Evolutionary conservation across 2,888 invertebrate genomes (phyloP), one percentile per base, ranked within the genome.

Genomic region (Melipona bicolor): DNA sequence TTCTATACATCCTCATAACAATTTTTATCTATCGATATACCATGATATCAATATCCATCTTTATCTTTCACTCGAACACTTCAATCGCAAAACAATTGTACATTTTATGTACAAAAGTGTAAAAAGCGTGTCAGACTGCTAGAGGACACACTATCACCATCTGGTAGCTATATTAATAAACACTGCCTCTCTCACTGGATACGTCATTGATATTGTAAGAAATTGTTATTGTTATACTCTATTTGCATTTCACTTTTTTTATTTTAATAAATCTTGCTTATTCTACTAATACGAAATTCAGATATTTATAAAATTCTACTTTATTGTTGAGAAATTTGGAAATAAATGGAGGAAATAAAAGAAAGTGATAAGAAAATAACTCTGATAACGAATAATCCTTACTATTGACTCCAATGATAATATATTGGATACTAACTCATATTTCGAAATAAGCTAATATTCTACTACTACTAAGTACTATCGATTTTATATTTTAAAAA

Each of bases 231-330:
- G 11, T 17, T 49, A 61, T 49, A 71, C 27, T 59, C 9, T 11
- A 24, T 61, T 61, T 61, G 24, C 27, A 27, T 27, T 61, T 27
- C 6, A 61, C 56, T 61, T 59, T 68, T 59, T 68, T 59, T 71
- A 59, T 27, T 6, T 49, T 49, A 61, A 71, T 59, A 59, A 71
- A 61, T 59, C 43, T 61, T n/a, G 15, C n/a, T 59, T 59, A 59
- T n/a, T 59, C n/a, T 43, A 11, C 43, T 43, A 43, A 43, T 9
- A 11, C 9, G 43, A 43, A 43, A 43, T 43, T 43, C 43, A 9
- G 9, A 43, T 43, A 43, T 43, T 43, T 11, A 11, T 43, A 43
- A 43, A 43, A 43, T 43, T 43, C 43, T 43, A 43, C 43, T 43
- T 43, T 43, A 43, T 43, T 3, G 36, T 36, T 43, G 9, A 43